Evolutionary conservation across 1,140 invertebrate species (phyloP).

Genomic region (Solenopsis invicta): DNA sequence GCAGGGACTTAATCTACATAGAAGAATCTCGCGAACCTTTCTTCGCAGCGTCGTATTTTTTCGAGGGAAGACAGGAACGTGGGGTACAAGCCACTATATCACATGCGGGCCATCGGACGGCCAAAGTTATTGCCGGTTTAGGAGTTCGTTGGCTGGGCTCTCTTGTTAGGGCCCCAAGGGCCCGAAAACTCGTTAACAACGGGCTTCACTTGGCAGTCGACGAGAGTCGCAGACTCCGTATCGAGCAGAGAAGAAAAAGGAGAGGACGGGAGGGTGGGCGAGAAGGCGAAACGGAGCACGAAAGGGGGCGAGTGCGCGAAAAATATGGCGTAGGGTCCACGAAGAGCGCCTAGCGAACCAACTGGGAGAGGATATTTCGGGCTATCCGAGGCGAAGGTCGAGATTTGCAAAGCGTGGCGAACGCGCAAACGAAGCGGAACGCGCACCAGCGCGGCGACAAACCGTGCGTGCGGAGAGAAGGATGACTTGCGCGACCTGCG

Average conservation of each 20-base stretch:
- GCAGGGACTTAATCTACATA: slow-evolving; percentile 64
- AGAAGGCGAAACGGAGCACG: slow-evolving; percentile 22
- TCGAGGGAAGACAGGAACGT: slow-evolving; percentile 51
- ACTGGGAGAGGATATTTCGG: slow-evolving; percentile 16
- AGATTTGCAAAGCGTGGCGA: slow-evolving; percentile 41
- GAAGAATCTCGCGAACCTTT: slow-evolving; percentile 39
- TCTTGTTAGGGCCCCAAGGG: slow-evolving; percentile 63
- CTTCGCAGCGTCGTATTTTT: slow-evolving; percentile 69
- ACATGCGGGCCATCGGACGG: slow-evolving; percentile 73
- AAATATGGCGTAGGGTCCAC: slow-evolving; percentile 26
- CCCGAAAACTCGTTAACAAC: slow-evolving; percentile 80
- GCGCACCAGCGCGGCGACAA: slow-evolving; percentile 15
- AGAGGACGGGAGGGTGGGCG: neutral
- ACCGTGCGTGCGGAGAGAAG: neutral
- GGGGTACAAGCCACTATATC: slow-evolving; percentile 58
- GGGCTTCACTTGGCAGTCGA: neutral
- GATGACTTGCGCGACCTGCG: slow-evolving; percentile 24
- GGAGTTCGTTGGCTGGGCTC: slow-evolving; percentile 66
- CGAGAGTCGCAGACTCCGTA: neutral
- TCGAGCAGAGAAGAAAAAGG: slow-evolving; percentile 15
- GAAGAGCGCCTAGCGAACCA: slow-evolving; percentile 19
- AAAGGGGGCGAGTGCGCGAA: slow-evolving; percentile 1
- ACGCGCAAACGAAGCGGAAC: slow-evolving; percentile 54
- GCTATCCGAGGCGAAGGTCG: slow-evolving; percentile 40
- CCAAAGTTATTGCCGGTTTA: slow-evolving; percentile 79